A percentile compares a stretch with the other conserved stretches of the same genome.
Evolutionary conservation across 2,113 vertebrate genomes (phyloP).

Genomic region (Puffinus mauretanicus): DNA sequence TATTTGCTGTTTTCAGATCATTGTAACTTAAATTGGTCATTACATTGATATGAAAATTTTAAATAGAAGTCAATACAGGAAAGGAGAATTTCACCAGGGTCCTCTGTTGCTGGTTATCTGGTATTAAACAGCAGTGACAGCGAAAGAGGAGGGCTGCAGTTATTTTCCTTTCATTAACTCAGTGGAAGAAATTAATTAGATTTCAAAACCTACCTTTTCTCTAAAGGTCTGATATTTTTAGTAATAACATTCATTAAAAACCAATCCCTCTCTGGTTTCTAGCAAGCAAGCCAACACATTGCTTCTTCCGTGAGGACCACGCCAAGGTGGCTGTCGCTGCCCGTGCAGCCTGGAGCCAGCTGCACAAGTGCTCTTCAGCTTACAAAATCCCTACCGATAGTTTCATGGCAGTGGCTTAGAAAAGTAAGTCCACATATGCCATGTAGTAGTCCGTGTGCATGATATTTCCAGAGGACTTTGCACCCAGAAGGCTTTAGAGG

Average conservation of each 20-base stretch:
- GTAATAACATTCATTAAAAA: neutral
- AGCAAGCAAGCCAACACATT: neutral
- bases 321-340: accelerated
- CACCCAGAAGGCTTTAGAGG: neutral
- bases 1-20: neutral
- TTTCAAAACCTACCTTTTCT: neutral
- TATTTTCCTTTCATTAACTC: neutral
- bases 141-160: neutral
- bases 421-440: neutral
- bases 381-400: neutral
- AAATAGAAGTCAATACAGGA: neutral
- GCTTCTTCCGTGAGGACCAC: neutral
- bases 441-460: too few species aligned
- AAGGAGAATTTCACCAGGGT: neutral
- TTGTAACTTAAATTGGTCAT: neutral
- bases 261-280: neutral
- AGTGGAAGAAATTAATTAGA: neutral
- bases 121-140: neutral
- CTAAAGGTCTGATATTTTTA: neutral
- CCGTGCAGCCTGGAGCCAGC: neutral
- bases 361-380: neutral
- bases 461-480: neutral
- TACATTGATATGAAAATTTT: neutral
- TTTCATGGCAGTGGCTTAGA: neutral
- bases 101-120: neutral